phyloP scores from a whole-genome alignment of 2,797 vertebrate species.

The Harpagifer antarcticus region DNA sequence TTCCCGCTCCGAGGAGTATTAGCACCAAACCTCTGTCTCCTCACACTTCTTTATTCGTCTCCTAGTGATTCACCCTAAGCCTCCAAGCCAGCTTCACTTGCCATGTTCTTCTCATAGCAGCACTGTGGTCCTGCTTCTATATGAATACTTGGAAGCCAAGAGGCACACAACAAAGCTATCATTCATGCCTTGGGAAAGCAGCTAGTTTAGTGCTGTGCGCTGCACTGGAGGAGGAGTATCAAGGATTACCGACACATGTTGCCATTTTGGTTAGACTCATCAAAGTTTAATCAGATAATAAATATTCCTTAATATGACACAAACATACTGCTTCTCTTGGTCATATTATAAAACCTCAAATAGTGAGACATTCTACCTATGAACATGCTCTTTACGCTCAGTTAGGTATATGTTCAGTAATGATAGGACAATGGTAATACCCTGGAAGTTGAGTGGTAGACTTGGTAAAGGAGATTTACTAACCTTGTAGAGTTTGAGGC shows the following conservation, averaged over 20 bases:
- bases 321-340: neutral
- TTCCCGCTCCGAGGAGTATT: slow-evolving; percentile 87
- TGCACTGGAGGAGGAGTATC: slow-evolving; percentile 29
- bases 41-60: slow-evolving; percentile 88
- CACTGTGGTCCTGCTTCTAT: slow-evolving; percentile 42
- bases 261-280: slow-evolving; percentile 37
- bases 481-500: slow-evolving; percentile 99
- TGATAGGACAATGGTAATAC: neutral
- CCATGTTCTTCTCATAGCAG: slow-evolving; percentile 73
- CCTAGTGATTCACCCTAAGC: slow-evolving; percentile 80
- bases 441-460: neutral
- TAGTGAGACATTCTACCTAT: neutral
- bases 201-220: slow-evolving; percentile 31
- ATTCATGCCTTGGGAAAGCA: slow-evolving; percentile 52
- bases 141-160: slow-evolving; percentile 46
- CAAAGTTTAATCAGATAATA: slow-evolving; percentile 10
- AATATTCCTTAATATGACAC: slow-evolving; percentile 20
- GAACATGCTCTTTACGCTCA: too few relatives aligned
- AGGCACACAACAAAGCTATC: slow-evolving; percentile 56
- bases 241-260: slow-evolving; percentile 36
- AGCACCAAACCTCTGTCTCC: slow-evolving; percentile 90
- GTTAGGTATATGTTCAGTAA: slow-evolving; percentile 1
- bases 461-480: slow-evolving; percentile 62
- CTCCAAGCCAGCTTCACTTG: slow-evolving; percentile 73
- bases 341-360: neutral